phyloP scores from a whole-genome alignment of 2,113 vertebrate species.

The Ancistrus triradiatus region DNA sequence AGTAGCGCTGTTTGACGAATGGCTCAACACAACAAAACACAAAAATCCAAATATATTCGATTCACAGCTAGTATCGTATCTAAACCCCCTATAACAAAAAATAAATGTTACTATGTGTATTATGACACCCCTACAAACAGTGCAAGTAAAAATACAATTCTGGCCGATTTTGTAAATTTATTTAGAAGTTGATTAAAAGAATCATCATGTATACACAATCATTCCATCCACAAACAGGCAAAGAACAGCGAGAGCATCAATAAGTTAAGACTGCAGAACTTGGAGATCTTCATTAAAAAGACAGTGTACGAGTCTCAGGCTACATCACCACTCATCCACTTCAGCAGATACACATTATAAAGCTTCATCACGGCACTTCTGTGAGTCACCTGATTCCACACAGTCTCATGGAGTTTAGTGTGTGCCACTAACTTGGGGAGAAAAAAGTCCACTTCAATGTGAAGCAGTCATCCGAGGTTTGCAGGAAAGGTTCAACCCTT shows the following conservation, averaged over 20 bases:
- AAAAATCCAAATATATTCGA: too few relatives aligned
- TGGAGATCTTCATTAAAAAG: constrained; percentile 57
- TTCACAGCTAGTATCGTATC: too few relatives aligned
- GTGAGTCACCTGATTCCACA: constrained; percentile 57
- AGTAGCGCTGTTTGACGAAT: too few relatives aligned
- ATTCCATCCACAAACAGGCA: constrained; percentile 55
- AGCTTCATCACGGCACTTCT: constrained; percentile 62
- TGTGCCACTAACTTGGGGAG: constrained; percentile 42
- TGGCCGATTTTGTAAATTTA: constrained; percentile 60
- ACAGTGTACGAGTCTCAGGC: constrained; percentile 43
- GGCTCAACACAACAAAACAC: too few relatives aligned
- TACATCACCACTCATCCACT: constrained; percentile 48
- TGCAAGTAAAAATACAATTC: not conserved
- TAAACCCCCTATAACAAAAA: too few relatives aligned
- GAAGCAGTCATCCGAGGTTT: constrained; percentile 66
- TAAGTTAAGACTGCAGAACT: constrained; percentile 70
- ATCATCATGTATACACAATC: constrained; percentile 58
- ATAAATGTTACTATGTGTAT: not conserved
- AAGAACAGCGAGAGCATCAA: constrained; percentile 53
- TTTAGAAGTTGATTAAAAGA: constrained; percentile 71
- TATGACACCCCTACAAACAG: not conserved
- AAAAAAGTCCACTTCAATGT: constrained; percentile 73
- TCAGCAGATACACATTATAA: constrained; percentile 54
- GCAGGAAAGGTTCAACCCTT: constrained; percentile 45
- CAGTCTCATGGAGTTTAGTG: constrained; percentile 62